Evolutionary conservation across 2,797 vertebrate genomes (phyloP).

Genomic region (Cheirogaleus major): DNA sequence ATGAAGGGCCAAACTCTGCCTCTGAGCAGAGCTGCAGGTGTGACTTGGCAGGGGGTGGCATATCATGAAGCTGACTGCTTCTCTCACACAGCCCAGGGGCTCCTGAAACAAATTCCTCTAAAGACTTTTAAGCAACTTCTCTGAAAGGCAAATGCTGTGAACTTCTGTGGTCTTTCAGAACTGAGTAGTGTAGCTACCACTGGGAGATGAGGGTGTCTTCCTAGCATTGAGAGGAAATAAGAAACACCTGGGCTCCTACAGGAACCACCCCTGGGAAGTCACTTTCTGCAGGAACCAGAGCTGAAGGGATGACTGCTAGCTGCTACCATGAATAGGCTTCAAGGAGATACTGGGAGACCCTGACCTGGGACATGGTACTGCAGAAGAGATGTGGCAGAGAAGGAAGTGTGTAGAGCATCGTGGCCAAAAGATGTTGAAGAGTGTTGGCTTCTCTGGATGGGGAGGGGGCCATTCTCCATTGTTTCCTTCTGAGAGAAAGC

Average conservation of each 20-base stretch:
- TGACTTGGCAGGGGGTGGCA: background rate
- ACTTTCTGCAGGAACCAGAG: background rate
- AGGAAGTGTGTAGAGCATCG: too few species aligned
- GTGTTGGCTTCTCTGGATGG: background rate
- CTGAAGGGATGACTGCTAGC: background rate
- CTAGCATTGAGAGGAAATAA: background rate
- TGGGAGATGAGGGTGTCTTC: background rate
- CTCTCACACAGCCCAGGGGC: background rate
- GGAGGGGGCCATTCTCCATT: too few species aligned
- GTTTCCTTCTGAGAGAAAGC: background rate
- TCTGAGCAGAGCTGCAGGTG: background rate
- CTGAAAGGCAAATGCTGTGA: background rate
- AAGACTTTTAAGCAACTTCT: background rate
- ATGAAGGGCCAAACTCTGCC: background rate
- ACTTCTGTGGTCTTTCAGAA: background rate
- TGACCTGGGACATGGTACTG: background rate
- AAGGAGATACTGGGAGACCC: accelerated
- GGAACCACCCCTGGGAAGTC: background rate
- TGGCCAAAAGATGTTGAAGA: background rate
- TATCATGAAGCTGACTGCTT: background rate
- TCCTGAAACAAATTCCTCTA: background rate
- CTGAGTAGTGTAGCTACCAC: background rate
- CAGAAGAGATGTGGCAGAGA: background rate
- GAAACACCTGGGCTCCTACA: background rate
- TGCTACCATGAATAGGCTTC: background rate